These are phyloP conservation scores for Agonopterix subpropinquella DNA, from an alignment of 2,888 invertebrate species.

Conservation along the genomic window DNA sequence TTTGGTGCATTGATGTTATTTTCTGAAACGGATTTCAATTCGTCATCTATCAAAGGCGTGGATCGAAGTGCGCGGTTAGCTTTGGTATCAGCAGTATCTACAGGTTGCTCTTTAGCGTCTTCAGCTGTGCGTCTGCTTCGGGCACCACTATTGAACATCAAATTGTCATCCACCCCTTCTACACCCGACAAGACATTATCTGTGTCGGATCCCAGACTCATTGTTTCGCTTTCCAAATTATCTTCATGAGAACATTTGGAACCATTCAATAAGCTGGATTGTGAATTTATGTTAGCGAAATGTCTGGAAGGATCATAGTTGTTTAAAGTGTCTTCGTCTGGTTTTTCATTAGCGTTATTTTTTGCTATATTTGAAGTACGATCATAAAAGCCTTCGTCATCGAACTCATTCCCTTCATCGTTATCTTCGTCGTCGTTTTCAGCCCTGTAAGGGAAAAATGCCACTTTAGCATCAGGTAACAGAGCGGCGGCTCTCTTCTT, in stretches of 20 bases:
- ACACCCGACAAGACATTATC: constrained; percentile 53
- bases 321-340: constrained; percentile 14
- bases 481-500: constrained; percentile 47
- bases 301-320: constrained; percentile 8
- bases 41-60: constrained; percentile 24
- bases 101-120: constrained; percentile 11
- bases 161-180: constrained; percentile 56
- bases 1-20: constrained; percentile 31
- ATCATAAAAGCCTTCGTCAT: constrained; percentile 67
- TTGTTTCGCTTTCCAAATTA: constrained; percentile 28
- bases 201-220: constrained; percentile 52
- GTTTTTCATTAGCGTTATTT: constrained; percentile 18
- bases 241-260: constrained; percentile 16
- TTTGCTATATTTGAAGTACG: constrained; percentile 44
- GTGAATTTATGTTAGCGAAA: constrained; percentile 9
- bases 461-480: constrained; percentile 47
- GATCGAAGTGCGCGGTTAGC: constrained; percentile 18
- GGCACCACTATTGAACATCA: constrained; percentile 47
- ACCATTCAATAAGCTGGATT: constrained; percentile 15
- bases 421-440: constrained; percentile 63
- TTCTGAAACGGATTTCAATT: constrained; percentile 24
- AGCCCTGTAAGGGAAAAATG: constrained; percentile 47
- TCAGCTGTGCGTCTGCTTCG: constrained; percentile 39
- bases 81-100: constrained; percentile 14
- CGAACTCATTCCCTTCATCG: constrained; percentile 67